Percentiles rank a stretch among this genome's conserved stretches.
phyloP scores from a whole-genome alignment of 2,113 vertebrate genomes.

The Clarias macrocephalus region DNA sequence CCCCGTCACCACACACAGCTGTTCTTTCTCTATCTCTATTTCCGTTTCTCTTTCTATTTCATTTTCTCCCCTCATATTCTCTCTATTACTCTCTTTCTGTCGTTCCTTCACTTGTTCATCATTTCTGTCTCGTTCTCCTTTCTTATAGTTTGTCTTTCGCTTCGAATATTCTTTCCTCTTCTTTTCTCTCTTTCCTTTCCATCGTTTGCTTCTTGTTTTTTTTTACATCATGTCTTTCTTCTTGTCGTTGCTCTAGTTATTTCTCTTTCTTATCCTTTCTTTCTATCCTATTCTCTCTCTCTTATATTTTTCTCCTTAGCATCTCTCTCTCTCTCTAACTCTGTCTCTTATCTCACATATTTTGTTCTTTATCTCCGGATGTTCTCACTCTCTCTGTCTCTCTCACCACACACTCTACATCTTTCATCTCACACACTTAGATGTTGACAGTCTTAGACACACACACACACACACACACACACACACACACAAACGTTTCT shows the following conservation, averaged over 20 bases:
- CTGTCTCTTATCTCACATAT: background rate
- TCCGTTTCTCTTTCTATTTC: background rate
- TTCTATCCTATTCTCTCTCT: background rate
- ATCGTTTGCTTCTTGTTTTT: background rate
- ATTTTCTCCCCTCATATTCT: background rate
- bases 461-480: slow-evolving; percentile 22
- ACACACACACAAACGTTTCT: background rate
- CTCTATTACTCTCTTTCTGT: background rate
- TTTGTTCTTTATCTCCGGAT: background rate
- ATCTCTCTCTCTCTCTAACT: slow-evolving; percentile 46
- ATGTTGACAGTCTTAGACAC: slow-evolving; percentile 46
- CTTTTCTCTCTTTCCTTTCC: slow-evolving; percentile 9
- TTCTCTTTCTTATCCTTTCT: background rate
- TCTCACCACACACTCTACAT: slow-evolving; percentile 25
- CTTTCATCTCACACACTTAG: slow-evolving; percentile 12
- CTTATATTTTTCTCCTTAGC: slow-evolving; percentile 33
- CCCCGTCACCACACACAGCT: slow-evolving; percentile 38
- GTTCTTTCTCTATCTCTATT: slow-evolving; percentile 13
- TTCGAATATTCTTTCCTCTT: slow-evolving; percentile 15
- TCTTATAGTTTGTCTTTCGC: background rate
- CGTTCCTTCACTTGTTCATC: background rate
- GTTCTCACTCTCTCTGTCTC: slow-evolving; percentile 47
- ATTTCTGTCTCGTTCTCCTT: slow-evolving; percentile 21
- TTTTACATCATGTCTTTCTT: slow-evolving; percentile 22
- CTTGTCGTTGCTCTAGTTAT: no score